These are phyloP conservation scores for Myiothlypis coronata DNA, from an alignment of 2,797 vertebrate genomes.

Conservation along the genomic window DNA sequence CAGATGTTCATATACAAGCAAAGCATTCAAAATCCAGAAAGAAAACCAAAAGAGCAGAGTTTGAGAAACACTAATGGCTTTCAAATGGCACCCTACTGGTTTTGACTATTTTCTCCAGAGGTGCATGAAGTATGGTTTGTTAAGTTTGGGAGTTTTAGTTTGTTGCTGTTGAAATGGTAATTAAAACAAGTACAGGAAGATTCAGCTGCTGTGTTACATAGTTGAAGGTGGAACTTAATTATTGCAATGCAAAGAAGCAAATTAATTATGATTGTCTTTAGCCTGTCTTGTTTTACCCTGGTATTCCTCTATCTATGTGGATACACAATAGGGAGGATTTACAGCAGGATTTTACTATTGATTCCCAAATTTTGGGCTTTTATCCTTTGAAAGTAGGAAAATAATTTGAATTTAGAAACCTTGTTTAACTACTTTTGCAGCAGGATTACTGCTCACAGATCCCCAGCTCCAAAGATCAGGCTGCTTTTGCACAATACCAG, in stretches of 20 bases:
- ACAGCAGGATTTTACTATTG: background rate
- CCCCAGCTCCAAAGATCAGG: background rate
- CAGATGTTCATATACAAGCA: background rate
- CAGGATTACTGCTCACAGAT: background rate
- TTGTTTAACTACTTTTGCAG: background rate
- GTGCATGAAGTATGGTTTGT: background rate
- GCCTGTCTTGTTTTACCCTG: background rate
- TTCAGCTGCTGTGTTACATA: background rate
- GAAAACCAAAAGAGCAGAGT: background rate
- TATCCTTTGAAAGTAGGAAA: background rate
- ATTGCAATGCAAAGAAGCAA: background rate
- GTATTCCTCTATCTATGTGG: background rate
- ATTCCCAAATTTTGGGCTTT: background rate
- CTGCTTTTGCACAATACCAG: background rate
- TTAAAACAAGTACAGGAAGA: background rate
- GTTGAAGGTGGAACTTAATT: background rate
- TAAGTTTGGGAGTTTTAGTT: background rate
- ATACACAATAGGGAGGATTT: background rate
- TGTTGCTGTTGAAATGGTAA: background rate
- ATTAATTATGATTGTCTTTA: background rate
- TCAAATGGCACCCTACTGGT: background rate
- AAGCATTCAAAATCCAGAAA: background rate
- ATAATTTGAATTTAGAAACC: background rate
- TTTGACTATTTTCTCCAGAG: background rate
- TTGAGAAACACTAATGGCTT: background rate